These are phyloP conservation scores for Cataglyphis cursor DNA, from an alignment of 2,888 invertebrate species.

Conservation along the genomic window DNA sequence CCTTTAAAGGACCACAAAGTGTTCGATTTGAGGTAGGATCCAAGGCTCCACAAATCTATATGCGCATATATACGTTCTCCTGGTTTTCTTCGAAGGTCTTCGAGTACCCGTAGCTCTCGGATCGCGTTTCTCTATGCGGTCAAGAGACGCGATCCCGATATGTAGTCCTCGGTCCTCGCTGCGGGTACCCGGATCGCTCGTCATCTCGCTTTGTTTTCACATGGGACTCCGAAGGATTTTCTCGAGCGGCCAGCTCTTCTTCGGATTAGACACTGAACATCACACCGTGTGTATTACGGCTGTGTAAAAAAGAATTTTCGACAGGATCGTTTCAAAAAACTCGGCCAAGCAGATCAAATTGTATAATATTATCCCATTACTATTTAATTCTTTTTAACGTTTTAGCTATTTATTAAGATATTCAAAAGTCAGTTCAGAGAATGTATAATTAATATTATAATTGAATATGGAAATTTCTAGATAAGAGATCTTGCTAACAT, in stretches of 20 bases:
- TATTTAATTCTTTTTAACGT: background rate
- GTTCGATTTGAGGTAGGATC: background rate
- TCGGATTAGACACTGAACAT: background rate
- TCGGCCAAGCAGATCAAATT: background rate
- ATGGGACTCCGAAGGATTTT: constrained; percentile 47
- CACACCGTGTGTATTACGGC: background rate
- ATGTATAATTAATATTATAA: background rate
- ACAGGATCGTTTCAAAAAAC: background rate
- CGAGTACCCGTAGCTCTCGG: constrained; percentile 50
- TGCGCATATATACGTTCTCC: constrained; percentile 14
- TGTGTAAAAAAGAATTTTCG: background rate
- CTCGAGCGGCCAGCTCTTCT: constrained; percentile 24
- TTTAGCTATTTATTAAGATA: background rate
- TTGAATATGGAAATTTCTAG: background rate
- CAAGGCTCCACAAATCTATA: constrained; percentile 11
- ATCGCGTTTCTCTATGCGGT: constrained; percentile 51
- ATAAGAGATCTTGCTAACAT: background rate
- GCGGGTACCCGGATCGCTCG: constrained; percentile 56
- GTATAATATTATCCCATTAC: background rate
- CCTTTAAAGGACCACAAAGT: background rate
- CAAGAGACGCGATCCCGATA: constrained; percentile 52
- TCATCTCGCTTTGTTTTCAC: constrained; percentile 53
- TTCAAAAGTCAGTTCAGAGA: background rate
- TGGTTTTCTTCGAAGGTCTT: constrained; percentile 40
- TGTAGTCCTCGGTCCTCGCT: constrained; percentile 48